Conservation (phyloP, 2,888 invertebrate species). For the Xestoiulus laeticollis region DNA sequence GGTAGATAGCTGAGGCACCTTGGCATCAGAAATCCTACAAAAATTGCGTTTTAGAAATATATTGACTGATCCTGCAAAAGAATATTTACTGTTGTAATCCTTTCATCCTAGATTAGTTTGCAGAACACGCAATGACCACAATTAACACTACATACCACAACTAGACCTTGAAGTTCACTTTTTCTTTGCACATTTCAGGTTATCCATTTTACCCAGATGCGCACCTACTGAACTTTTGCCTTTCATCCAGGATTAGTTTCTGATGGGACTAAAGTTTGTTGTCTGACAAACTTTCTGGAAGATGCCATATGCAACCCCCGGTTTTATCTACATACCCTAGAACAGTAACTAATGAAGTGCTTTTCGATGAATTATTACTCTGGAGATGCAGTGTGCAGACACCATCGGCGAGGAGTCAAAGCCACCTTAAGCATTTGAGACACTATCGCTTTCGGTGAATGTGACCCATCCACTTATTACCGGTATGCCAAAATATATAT, state of each 20-base stretch:
- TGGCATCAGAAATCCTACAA: background rate
- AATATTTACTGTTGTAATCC: background rate
- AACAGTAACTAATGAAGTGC: constrained; percentile 31
- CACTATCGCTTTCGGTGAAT: background rate
- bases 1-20: background rate
- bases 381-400: constrained; percentile 4
- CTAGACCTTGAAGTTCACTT: no score
- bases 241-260: constrained; percentile 8
- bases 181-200: background rate
- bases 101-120: background rate
- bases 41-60: background rate
- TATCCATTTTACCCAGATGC: background rate
- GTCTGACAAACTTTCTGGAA: background rate
- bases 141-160: background rate
- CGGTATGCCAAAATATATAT: background rate
- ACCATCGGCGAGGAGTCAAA: constrained; percentile 15
- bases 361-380: background rate
- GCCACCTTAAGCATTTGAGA: constrained; percentile 16
- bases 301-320: background rate
- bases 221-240: background rate
- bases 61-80: background rate
- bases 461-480: constrained; percentile 23
- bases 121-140: background rate
- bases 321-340: background rate
- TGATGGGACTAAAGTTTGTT: background rate